Evolutionary conservation across 1,140 invertebrate species (phyloP).

Genomic region (Melanaphis sacchari): DNA sequence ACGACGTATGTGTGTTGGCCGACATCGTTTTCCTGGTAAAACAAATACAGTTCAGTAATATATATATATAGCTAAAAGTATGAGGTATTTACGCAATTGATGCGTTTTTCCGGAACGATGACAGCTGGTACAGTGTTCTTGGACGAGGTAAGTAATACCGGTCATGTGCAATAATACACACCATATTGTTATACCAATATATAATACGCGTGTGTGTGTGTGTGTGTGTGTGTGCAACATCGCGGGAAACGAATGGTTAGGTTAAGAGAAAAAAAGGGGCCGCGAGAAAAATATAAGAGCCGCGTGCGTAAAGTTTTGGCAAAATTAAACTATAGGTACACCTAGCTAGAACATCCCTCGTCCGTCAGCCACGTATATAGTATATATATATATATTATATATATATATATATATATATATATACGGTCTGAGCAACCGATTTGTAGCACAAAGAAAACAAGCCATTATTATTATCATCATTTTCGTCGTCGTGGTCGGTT

Average conservation of each 20-base stretch:
- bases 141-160: background rate
- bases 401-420: no score
- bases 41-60: background rate
- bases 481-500: background rate
- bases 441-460: background rate
- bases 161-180: background rate
- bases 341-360: background rate
- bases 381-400: background rate
- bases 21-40: background rate
- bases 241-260: background rate
- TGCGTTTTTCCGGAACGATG: background rate
- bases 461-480: conserved; percentile 7
- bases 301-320: background rate
- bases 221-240: background rate
- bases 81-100: background rate
- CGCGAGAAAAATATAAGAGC: background rate
- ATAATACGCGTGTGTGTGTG: background rate
- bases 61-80: background rate
- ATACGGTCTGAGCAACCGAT: background rate
- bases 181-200: background rate
- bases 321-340: conserved; percentile 10
- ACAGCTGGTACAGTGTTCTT: background rate
- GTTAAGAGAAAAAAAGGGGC: background rate
- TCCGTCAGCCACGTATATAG: background rate
- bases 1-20: background rate